phyloP scores from a whole-genome alignment of 92 coral and sea anemone species.

The Bergia sp. region DNA sequence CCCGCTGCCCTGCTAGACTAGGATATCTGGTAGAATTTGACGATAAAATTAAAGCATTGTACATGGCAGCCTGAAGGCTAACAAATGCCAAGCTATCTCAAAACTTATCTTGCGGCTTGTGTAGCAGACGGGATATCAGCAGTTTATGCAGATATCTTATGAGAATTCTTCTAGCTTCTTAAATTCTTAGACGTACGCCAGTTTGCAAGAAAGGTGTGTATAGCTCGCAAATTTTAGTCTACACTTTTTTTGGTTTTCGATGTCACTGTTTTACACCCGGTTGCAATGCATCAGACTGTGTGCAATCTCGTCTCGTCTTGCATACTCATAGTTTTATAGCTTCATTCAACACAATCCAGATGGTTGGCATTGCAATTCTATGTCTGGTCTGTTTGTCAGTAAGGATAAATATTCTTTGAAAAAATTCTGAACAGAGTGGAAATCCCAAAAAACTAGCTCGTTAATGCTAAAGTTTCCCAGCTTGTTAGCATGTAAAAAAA shows the following conservation, averaged over 20 bases:
- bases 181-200: not conserved
- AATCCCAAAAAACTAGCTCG: not conserved
- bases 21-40: not conserved
- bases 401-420: not conserved
- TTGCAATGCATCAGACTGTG: not conserved
- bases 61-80: not conserved
- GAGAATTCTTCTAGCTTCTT: not conserved
- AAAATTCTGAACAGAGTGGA: not conserved
- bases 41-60: not conserved
- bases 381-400: not conserved
- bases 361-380: not conserved
- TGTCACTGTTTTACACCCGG: not conserved
- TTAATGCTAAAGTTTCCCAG: not conserved
- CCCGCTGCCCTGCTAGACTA: not conserved
- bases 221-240: not conserved
- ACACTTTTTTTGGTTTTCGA: too few relatives aligned
- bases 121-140: not conserved
- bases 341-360: too few relatives aligned
- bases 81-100: not conserved
- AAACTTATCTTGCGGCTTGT: not conserved
- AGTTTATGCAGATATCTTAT: not conserved
- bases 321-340: not conserved
- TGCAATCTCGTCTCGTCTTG: not conserved
- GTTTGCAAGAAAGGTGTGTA: not conserved
- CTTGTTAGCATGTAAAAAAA: not conserved